These are phyloP conservation scores for Clitarchus hookeri DNA, from an alignment of 2,888 invertebrate species.

Conservation along the genomic window DNA sequence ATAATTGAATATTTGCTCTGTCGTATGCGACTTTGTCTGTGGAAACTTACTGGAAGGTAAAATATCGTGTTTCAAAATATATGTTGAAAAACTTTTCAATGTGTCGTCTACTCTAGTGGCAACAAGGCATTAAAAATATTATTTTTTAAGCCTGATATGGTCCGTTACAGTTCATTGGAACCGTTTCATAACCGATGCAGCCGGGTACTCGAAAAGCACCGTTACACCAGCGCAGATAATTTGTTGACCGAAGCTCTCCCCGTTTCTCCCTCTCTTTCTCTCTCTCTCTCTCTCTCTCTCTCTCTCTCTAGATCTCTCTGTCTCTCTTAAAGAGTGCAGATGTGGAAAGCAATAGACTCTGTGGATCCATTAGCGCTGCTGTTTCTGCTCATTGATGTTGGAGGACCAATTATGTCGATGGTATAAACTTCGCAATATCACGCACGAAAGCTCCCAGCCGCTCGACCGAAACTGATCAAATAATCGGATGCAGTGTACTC, in stretches of 20 bases:
- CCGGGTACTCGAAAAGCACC: too few relatives aligned
- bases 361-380: neutral
- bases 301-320: neutral
- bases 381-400: conserved; percentile 1
- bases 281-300: neutral
- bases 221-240: neutral
- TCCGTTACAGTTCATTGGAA: too few relatives aligned
- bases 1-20: too few relatives aligned
- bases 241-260: neutral
- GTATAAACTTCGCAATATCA: neutral
- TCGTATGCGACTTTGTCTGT: too few relatives aligned
- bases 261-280: neutral
- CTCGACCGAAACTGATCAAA: neutral
- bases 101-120: too few relatives aligned
- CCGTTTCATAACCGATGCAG: too few relatives aligned
- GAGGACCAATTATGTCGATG: neutral
- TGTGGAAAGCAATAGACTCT: neutral
- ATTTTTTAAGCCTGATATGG: too few relatives aligned
- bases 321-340: neutral
- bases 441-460: neutral
- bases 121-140: too few relatives aligned
- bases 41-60: too few relatives aligned
- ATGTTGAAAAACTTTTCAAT: too few relatives aligned
- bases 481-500: neutral
- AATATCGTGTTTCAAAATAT: too few relatives aligned